phyloP scores from a whole-genome alignment of 2,113 vertebrate genomes.

The Taurulus bubalis region DNA sequence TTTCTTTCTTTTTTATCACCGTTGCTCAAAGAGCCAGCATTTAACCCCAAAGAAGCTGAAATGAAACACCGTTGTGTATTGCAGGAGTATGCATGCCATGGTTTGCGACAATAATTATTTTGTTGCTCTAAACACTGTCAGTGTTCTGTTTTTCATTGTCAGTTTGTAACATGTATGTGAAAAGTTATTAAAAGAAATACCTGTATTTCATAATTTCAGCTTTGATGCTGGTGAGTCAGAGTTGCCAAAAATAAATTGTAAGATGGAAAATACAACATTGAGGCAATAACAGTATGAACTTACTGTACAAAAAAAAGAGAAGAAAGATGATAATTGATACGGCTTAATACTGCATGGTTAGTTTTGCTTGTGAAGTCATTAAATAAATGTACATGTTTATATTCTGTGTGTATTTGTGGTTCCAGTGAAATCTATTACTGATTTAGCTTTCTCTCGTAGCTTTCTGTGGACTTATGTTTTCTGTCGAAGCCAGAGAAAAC shows the following conservation, averaged over 20 bases:
- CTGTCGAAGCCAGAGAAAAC: constrained; percentile 45
- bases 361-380: constrained; percentile 79
- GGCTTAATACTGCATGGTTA: constrained; percentile 58
- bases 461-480: constrained; percentile 57
- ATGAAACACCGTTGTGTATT: constrained; percentile 49
- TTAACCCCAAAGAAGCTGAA: constrained; percentile 71
- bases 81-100: constrained; percentile 70
- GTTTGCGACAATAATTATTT: constrained; percentile 43
- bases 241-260: constrained; percentile 77
- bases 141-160: constrained; percentile 55
- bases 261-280: constrained; percentile 60
- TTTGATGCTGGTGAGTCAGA: constrained; percentile 90
- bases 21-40: constrained; percentile 66
- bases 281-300: constrained; percentile 55
- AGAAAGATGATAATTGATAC: constrained; percentile 45
- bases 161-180: constrained; percentile 56
- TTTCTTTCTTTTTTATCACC: constrained; percentile 41
- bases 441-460: constrained; percentile 40
- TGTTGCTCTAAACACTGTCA: constrained; percentile 52
- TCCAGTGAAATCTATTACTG: constrained; percentile 32
- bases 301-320: constrained; percentile 51
- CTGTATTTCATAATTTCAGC: constrained; percentile 79
- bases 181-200: constrained; percentile 44
- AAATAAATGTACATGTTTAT: constrained; percentile 81
- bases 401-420: constrained; percentile 39